These are phyloP conservation scores for Equus quagga DNA, from an alignment of 2,113 vertebrate species.

Conservation along the genomic window DNA sequence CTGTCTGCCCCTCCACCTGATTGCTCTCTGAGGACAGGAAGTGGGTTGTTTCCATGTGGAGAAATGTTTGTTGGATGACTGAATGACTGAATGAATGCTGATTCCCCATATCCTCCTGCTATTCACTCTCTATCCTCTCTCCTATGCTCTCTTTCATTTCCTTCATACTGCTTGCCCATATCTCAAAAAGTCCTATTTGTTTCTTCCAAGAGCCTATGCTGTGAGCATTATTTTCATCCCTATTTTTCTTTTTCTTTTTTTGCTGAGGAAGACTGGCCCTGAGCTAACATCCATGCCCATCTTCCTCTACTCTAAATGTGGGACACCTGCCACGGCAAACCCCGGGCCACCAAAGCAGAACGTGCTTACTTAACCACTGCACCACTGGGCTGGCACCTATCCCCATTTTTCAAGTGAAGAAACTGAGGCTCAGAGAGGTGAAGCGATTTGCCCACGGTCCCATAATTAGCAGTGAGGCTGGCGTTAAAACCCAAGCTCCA, in stretches of 20 bases:
- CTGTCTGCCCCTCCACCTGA: not conserved
- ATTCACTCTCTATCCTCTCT: not conserved
- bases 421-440: not conserved
- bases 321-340: too few species aligned
- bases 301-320: too few species aligned
- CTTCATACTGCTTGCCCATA: not conserved
- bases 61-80: not conserved
- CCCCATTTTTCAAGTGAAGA: not conserved
- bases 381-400: not conserved
- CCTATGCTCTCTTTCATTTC: not conserved
- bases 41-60: not conserved
- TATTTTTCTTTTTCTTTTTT: not conserved
- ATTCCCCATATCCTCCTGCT: not conserved
- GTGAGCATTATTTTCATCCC: not conserved
- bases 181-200: not conserved
- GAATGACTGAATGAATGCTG: not conserved
- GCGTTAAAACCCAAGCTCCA: not conserved
- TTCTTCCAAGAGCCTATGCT: not conserved
- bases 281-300: too few species aligned
- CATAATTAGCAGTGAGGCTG: not conserved
- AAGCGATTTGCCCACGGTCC: not conserved
- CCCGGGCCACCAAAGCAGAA: too few species aligned
- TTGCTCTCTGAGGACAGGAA: not conserved
- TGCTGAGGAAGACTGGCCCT: too few species aligned
- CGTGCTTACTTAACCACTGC: too few species aligned